Conservation (phyloP, 2,113 vertebrate species). For the Irena cyanogastra region DNA sequence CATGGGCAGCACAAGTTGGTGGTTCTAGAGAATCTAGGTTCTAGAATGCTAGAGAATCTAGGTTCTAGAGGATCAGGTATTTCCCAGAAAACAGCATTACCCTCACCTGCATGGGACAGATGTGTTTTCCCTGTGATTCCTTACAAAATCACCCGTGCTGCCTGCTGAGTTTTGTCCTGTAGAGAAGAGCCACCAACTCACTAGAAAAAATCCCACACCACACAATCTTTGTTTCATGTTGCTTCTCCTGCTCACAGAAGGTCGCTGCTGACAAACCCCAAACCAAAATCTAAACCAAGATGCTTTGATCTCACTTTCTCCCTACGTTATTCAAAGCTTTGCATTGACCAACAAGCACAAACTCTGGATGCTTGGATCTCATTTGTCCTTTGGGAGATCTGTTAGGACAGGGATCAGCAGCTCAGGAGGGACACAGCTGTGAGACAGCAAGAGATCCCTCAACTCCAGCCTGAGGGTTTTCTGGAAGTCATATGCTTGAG, state of each 20-base stretch:
- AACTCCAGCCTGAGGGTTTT: background rate
- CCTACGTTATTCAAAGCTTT: background rate
- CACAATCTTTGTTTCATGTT: background rate
- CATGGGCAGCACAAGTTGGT: background rate
- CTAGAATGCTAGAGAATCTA: background rate
- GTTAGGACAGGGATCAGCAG: background rate
- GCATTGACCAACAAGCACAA: background rate
- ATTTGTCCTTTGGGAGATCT: background rate
- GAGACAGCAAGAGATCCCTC: background rate
- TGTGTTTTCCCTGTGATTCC: background rate
- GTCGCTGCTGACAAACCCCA: background rate
- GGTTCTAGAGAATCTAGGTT: background rate
- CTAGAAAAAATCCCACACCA: background rate
- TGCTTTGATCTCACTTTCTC: background rate
- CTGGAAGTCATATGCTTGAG: background rate
- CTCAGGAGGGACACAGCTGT: background rate
- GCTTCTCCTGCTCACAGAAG: background rate
- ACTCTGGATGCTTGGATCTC: background rate
- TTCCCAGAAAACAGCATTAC: background rate
- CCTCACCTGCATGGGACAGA: background rate
- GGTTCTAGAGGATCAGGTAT: background rate
- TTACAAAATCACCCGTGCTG: background rate
- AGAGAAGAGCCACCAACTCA: background rate
- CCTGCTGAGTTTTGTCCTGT: background rate
- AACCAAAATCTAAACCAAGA: background rate